Conservation (phyloP, 1,140 invertebrate genomes). For the Zelostemma sp. region DNA sequence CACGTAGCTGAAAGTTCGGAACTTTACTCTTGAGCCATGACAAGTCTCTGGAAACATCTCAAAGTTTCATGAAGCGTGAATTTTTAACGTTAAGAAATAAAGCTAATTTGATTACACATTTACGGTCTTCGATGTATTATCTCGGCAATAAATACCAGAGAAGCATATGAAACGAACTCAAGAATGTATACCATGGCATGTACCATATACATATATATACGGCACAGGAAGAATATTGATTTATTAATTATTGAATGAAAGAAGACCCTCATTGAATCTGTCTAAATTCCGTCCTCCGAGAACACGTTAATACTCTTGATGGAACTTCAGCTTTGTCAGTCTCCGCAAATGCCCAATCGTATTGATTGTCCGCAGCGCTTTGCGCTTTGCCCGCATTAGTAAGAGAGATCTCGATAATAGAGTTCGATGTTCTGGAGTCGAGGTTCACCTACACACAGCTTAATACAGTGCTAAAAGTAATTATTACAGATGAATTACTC, state of each 20-base stretch:
- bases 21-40: too few species aligned
- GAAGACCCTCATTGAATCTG: constrained; percentile 24
- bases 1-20: too few species aligned
- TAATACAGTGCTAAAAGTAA: constrained; percentile 22
- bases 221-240: constrained; percentile 21
- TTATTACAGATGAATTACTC: constrained; percentile 18
- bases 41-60: too few species aligned
- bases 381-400: constrained; percentile 46
- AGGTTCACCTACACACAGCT: constrained; percentile 14
- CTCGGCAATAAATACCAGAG: too few species aligned
- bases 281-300: constrained; percentile 38
- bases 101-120: too few species aligned
- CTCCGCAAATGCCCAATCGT: constrained; percentile 46
- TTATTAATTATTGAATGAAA: constrained; percentile 35
- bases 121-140: too few species aligned
- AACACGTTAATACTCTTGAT: constrained; percentile 49
- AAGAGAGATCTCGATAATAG: constrained; percentile 49
- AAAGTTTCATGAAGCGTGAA: too few species aligned
- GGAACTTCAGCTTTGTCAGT: constrained; percentile 44
- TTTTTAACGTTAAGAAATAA: too few species aligned
- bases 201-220: constrained; percentile 15
- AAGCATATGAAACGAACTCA: too few species aligned
- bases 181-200: too few species aligned
- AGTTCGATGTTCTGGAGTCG: constrained; percentile 36
- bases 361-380: constrained; percentile 50